Evolutionary conservation across 1,140 invertebrate genomes (phyloP).

Genomic region (Drosophila guanche): DNA sequence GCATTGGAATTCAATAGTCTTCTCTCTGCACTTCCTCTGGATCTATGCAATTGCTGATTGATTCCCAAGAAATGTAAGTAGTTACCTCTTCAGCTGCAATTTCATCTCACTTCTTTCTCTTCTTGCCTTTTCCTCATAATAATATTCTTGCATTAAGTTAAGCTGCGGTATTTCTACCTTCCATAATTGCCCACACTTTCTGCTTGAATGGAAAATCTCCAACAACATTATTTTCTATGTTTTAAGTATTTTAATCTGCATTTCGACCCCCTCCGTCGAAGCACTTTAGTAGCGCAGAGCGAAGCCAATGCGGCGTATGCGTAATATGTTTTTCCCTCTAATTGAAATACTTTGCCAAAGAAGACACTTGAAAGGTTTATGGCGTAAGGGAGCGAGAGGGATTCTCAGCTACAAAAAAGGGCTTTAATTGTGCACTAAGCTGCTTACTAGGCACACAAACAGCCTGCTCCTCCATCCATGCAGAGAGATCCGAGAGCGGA

Average conservation of each 20-base stretch:
- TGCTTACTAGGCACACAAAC: constrained; percentile 32
- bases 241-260: constrained; percentile 1
- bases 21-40: too few relatives aligned
- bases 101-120: too few relatives aligned
- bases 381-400: background rate
- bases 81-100: too few relatives aligned
- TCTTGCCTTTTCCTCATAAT: too few relatives aligned
- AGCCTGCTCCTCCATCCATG: background rate
- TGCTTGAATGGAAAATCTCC: too few relatives aligned
- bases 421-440: constrained; percentile 55
- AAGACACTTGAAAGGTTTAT: constrained; percentile 20
- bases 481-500: too few relatives aligned
- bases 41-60: too few relatives aligned
- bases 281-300: background rate
- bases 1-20: too few relatives aligned
- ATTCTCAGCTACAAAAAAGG: background rate
- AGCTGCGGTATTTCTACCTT: too few relatives aligned
- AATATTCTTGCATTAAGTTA: background rate
- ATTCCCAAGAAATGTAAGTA: too few relatives aligned
- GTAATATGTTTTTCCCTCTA: constrained; percentile 28
- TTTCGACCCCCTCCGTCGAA: background rate
- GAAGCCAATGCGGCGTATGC: constrained; percentile 46
- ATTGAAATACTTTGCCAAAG: constrained; percentile 52
- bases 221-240: background rate
- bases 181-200: too few relatives aligned